Evolutionary conservation across 2,888 invertebrate genomes (phyloP), one percentile per base, ranked within the genome.

Genomic region (Meliscaeva auricollis): DNA sequence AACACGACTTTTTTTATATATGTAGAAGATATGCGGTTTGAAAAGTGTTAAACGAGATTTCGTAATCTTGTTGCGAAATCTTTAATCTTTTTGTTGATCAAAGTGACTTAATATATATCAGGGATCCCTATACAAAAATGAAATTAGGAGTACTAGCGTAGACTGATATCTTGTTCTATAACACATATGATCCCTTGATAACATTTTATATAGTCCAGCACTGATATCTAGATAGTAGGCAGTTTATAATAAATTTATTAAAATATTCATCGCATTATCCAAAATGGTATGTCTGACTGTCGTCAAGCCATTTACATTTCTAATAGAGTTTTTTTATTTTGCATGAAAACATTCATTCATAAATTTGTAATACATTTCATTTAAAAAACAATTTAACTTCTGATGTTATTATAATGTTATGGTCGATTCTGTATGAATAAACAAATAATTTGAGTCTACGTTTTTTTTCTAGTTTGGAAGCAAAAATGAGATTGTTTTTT

Each of bases 241-340:
- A 22, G 4, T 5, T 41, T 3, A 17, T 46, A 64, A 64, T 46
- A 11, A 48, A 32, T 64, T 46, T 80, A 52, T 77, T 68, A 73
- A 83, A 73, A 62, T 83, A 77, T 83, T 83, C 82, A 73, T 69
- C 35, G 30, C 26, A 46, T 9, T 52, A 52, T 68, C 54, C 30
- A 68, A 68, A 73, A 62, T 46, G 72, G 60, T 68, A 54, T 72
- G 50, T 44, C 35, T 26, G 48, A 20, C 44, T 44, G 68, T 50
- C 35, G 74, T 64, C 56, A 66, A 50, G 50, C 62, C 44, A 78
- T 83, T 78, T 73, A 56, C 54, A 83, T 77, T 69, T 30, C n/a
- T n/a, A 68, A 73, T 73, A 9, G 15, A 30, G 35, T 41, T 41
- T n/a, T 30, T 30, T 1, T 32, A 15, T n/a, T n/a, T 60, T 26